Evolutionary conservation across 2,888 invertebrate genomes (phyloP).

Genomic region (Lepidonotus clava): DNA sequence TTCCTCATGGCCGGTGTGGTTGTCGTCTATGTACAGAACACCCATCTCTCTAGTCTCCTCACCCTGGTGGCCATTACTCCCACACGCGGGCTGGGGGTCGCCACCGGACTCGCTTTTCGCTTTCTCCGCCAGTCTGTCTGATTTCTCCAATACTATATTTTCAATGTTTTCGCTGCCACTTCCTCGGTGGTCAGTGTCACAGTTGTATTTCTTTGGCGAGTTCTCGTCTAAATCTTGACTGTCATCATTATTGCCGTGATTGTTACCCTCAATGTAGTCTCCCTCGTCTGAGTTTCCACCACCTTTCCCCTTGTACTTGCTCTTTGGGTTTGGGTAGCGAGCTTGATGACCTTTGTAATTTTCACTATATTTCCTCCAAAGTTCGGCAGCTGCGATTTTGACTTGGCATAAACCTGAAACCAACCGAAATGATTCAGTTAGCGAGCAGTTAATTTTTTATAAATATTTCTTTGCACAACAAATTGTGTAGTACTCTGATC

Average conservation of each 20-base stretch:
- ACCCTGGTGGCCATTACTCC: conserved; percentile 29
- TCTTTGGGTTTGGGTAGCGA: conserved; percentile 64
- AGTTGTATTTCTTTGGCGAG: neutral
- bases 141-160: neutral
- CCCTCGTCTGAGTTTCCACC: neutral
- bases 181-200: neutral
- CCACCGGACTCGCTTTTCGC: neutral
- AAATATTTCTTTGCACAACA: too few species aligned
- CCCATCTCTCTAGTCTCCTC: neutral
- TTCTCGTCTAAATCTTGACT: conserved; percentile 23
- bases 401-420: conserved; percentile 66
- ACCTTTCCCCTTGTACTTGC: conserved; percentile 28
- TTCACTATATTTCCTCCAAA: conserved; percentile 68
- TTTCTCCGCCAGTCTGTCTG: conserved; percentile 14
- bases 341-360: conserved; percentile 67
- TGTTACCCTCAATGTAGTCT: neutral
- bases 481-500: too few species aligned
- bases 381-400: conserved; percentile 68
- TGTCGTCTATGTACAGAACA: neutral
- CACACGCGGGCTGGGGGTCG: neutral
- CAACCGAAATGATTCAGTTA: too few species aligned
- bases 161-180: neutral
- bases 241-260: neutral
- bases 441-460: too few species aligned
- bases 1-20: neutral